phyloP scores from a whole-genome alignment of 2,888 invertebrate genomes.

The Tryphoninae sp. region DNA sequence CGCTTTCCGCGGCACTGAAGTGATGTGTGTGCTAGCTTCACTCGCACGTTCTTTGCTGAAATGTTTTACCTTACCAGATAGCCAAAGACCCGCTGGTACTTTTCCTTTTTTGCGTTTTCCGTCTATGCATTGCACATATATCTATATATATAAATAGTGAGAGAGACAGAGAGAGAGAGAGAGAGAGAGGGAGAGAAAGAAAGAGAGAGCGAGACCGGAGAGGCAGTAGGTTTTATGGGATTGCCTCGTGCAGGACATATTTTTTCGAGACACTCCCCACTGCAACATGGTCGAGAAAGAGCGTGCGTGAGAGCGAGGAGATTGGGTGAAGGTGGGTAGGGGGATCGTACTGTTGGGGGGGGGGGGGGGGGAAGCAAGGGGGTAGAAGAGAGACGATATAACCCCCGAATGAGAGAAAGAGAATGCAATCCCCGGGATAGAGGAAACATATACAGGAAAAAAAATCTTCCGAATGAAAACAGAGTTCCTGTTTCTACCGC shows the following conservation, averaged over 20 bases:
- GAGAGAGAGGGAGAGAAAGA: not conserved
- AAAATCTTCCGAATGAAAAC: slow-evolving; percentile 43
- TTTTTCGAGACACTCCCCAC: slow-evolving; percentile 35
- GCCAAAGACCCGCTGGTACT: not conserved
- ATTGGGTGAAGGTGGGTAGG: not conserved
- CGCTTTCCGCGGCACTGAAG: slow-evolving; percentile 2
- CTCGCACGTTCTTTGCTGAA: slow-evolving; percentile 39
- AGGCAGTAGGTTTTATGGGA: slow-evolving; percentile 52
- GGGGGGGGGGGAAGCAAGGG: not conserved
- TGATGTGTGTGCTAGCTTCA: slow-evolving; percentile 15
- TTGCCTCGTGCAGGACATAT: slow-evolving; percentile 55
- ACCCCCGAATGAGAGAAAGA: slow-evolving; percentile 2
- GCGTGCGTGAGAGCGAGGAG: not conserved
- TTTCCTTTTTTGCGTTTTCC: slow-evolving; percentile 31
- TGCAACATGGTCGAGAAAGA: not conserved
- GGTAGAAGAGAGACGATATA: not conserved
- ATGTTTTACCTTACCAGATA: slow-evolving; percentile 54
- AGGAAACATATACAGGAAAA: slow-evolving; percentile 18
- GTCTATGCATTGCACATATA: not conserved
- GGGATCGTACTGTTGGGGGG: not conserved
- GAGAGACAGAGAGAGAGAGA: not conserved
- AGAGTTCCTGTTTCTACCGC: slow-evolving; percentile 39
- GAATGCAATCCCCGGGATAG: slow-evolving; percentile 11
- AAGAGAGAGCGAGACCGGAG: not conserved
- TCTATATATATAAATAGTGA: not conserved